phyloP scores from a whole-genome alignment of 2,113 vertebrate genomes.

The Actenoides hombroni region DNA sequence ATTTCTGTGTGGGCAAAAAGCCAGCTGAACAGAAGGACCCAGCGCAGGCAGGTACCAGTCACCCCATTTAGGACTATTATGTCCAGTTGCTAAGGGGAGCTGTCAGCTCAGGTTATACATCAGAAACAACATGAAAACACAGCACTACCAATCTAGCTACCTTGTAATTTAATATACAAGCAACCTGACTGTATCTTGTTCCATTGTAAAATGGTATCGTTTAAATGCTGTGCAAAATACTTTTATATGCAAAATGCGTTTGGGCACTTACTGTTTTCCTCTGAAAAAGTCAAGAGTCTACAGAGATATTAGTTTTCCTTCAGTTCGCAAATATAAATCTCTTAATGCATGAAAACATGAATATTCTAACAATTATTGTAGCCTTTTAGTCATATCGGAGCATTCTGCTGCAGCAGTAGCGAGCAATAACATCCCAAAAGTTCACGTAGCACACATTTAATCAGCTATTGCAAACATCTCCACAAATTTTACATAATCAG shows the following conservation, averaged over 20 bases:
- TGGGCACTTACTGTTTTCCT: background rate
- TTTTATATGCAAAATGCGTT: background rate
- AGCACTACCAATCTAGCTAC: background rate
- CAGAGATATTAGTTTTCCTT: background rate
- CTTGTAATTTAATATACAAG: background rate
- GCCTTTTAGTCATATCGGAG: background rate
- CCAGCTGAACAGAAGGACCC: conserved; percentile 42
- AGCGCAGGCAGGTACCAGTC: background rate
- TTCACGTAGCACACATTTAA: background rate
- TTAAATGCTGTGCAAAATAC: background rate
- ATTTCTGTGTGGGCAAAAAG: conserved; percentile 4
- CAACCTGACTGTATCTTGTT: background rate
- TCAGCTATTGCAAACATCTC: background rate
- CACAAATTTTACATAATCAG: background rate
- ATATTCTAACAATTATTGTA: background rate
- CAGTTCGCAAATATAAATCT: background rate
- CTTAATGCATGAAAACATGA: background rate
- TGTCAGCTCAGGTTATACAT: background rate
- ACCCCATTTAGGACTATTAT: background rate
- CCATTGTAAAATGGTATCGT: background rate
- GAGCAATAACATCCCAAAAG: background rate
- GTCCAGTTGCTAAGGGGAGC: background rate
- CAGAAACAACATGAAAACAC: background rate
- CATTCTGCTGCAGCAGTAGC: background rate
- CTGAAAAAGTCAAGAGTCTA: background rate